Conservation (phyloP, 2,888 invertebrate genomes). For the Megaustenia siamemsis region DNA sequence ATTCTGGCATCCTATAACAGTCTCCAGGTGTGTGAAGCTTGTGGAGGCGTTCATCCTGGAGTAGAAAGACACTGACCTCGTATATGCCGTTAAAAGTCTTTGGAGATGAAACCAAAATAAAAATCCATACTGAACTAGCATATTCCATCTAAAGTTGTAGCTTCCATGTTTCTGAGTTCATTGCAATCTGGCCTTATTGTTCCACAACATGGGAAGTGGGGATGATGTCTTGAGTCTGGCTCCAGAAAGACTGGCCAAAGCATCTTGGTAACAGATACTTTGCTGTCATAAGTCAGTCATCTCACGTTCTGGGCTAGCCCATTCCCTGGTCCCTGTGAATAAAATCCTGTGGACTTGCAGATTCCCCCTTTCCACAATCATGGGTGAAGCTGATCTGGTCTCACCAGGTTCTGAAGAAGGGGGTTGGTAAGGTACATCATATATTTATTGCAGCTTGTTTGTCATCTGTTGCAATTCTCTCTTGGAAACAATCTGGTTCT, state of each 20-base stretch:
- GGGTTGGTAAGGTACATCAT: no score
- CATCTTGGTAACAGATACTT: background rate
- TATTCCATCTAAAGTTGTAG: background rate
- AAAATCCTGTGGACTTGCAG: background rate
- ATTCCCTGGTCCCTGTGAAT: background rate
- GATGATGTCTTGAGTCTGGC: slow-evolving; percentile 35
- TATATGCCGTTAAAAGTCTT: no score
- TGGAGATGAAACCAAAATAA: no score
- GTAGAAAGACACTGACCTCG: no score
- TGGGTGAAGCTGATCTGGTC: background rate
- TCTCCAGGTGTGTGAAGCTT: no score
- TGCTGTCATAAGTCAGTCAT: background rate
- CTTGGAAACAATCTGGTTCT: no score
- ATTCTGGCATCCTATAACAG: no score
- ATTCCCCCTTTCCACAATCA: background rate
- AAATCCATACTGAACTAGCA: background rate
- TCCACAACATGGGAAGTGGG: slow-evolving; percentile 33
- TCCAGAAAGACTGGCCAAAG: no score
- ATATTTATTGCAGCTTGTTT: no score
- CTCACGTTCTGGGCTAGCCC: background rate
- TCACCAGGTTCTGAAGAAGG: background rate
- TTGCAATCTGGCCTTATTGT: slow-evolving; percentile 28
- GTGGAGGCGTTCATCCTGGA: no score
- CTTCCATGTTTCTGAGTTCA: slow-evolving; percentile 22
- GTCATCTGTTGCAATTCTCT: no score